Percentiles rank a stretch among this genome's conserved stretches.
These are phyloP conservation scores for Melipona quadrifasciata DNA, from an alignment of 1,140 invertebrate genomes.

Conservation along the genomic window DNA sequence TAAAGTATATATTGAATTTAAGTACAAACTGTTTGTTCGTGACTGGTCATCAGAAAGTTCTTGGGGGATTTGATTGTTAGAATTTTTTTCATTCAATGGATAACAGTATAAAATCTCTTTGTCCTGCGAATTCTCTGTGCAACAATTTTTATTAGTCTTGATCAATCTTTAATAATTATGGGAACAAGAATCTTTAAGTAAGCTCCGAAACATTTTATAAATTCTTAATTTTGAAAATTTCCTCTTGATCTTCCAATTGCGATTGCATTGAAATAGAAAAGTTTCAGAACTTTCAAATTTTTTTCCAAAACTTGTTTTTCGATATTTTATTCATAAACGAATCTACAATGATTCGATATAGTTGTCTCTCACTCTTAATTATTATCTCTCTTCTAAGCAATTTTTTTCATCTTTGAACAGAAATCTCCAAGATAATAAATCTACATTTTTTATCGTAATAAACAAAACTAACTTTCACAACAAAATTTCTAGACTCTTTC, in stretches of 20 bases:
- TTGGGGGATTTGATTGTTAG: not conserved
- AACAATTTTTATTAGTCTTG: not conserved
- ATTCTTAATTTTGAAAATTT: not conserved
- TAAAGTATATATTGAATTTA: no score
- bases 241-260: not conserved
- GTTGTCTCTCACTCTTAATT: not conserved
- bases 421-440: no score
- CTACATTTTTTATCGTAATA: no score
- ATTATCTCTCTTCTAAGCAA: not conserved
- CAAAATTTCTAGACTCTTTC: not conserved
- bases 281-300: not conserved
- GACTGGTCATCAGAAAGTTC: not conserved
- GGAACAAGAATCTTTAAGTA: not conserved
- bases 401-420: not conserved
- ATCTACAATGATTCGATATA: not conserved
- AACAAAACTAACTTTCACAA: no score
- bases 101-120: not conserved
- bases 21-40: no score
- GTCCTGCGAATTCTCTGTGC: not conserved
- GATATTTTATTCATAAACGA: not conserved
- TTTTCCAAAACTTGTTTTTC: not conserved
- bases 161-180: not conserved
- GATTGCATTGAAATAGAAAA: not conserved
- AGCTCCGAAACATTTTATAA: not conserved
- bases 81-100: not conserved